Evolutionary conservation across 2,797 vertebrate genomes (phyloP).

Genomic region (Lophotriccus pileatus): DNA sequence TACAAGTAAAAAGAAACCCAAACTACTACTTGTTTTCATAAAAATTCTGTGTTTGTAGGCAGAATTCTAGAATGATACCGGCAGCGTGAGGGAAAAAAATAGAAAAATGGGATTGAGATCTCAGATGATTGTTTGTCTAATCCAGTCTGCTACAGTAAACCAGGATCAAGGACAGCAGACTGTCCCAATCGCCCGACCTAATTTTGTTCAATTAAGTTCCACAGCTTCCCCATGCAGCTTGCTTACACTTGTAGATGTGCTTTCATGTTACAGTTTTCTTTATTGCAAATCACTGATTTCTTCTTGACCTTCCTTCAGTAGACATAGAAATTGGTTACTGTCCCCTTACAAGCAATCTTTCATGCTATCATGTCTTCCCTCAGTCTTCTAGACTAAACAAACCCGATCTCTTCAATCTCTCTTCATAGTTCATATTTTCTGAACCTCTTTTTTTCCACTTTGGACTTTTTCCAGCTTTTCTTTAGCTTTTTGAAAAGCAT

Average conservation of each 20-base stretch:
- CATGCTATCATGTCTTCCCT: neutral
- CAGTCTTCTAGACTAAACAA: conserved; percentile 23
- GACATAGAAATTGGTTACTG: neutral
- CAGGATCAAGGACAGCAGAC: neutral
- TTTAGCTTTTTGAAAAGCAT: neutral
- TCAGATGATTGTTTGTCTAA: neutral
- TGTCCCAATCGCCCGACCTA: neutral
- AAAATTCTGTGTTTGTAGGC: neutral
- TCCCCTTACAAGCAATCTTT: neutral
- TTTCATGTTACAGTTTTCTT: neutral
- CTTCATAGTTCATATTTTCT: neutral
- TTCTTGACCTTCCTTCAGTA: neutral
- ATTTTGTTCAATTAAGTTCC: neutral
- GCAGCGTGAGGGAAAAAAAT: neutral
- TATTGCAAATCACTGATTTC: neutral
- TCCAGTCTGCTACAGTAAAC: neutral
- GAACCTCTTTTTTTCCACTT: neutral
- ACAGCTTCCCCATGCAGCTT: neutral
- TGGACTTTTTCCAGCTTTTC: neutral
- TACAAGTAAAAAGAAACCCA: neutral
- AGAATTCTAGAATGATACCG: neutral
- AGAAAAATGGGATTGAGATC: neutral
- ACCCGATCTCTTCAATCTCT: neutral
- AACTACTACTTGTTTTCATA: neutral
- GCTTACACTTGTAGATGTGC: neutral